phyloP scores from a whole-genome alignment of 1,140 invertebrate species.

The Drosophila prosaltans region DNA sequence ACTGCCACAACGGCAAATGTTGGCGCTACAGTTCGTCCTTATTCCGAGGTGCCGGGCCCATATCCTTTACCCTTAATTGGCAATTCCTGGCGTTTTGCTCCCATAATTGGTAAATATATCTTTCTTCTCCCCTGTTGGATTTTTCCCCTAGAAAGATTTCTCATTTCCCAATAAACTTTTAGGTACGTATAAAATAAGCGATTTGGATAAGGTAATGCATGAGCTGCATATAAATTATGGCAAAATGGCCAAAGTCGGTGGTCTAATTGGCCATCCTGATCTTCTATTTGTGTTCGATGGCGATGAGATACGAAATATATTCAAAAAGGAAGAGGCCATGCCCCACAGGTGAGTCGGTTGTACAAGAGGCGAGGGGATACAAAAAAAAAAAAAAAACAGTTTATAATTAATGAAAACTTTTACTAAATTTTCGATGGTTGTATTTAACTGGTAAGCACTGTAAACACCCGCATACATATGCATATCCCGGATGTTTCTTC shows the following conservation, averaged over 20 bases:
- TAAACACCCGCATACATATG: constrained; percentile 10
- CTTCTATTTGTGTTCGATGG: constrained; percentile 91
- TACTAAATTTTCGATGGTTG: neutral
- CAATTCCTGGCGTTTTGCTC: constrained; percentile 91
- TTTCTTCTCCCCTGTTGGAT: neutral
- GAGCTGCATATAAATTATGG: constrained; percentile 87
- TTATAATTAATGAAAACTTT: too few relatives aligned
- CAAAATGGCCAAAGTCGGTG: constrained; percentile 89
- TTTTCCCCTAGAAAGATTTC: neutral
- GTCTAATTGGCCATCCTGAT: constrained; percentile 90
- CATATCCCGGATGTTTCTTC: neutral
- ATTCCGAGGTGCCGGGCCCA: constrained; percentile 89
- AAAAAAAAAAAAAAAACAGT: neutral
- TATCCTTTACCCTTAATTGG: constrained; percentile 89
- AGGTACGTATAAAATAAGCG: constrained; percentile 89
- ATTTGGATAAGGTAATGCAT: constrained; percentile 89
- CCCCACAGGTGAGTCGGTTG: constrained; percentile 84
- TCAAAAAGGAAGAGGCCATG: constrained; percentile 89
- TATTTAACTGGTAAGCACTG: neutral
- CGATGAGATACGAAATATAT: constrained; percentile 89
- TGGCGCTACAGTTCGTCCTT: constrained; percentile 83
- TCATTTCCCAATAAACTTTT: neutral
- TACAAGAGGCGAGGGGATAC: too few relatives aligned
- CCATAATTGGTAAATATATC: constrained; percentile 85
- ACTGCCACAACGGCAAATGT: constrained; percentile 14